phyloP scores from a whole-genome alignment of 2,888 invertebrate genomes.

The Alitta virens region DNA sequence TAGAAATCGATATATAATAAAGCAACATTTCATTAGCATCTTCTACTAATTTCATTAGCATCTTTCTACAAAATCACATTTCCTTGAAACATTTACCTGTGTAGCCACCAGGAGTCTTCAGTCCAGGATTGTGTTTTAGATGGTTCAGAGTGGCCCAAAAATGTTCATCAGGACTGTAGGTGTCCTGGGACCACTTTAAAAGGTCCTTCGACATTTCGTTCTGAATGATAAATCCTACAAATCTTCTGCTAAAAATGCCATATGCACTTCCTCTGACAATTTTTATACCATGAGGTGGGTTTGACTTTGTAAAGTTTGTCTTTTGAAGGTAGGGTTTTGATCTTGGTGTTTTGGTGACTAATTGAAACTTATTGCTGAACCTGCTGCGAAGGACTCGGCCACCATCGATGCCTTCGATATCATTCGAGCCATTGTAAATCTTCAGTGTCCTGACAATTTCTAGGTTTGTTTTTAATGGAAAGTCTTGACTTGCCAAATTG shows the following conservation, averaged over 20 bases:
- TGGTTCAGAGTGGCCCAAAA: constrained; percentile 48
- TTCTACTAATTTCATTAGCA: too few relatives aligned
- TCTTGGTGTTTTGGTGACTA: background rate
- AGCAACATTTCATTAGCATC: too few relatives aligned
- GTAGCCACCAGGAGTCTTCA: constrained; percentile 41
- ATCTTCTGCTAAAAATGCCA: constrained; percentile 41
- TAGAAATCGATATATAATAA: too few relatives aligned
- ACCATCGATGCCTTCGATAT: constrained; percentile 44
- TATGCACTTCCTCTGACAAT: constrained; percentile 47
- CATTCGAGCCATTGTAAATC: constrained; percentile 48
- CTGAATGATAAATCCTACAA: constrained; percentile 39
- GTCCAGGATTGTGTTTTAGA: constrained; percentile 29
- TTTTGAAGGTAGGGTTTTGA: background rate
- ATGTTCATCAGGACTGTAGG: constrained; percentile 47
- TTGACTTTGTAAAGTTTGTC: background rate
- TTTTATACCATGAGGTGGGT: constrained; percentile 23
- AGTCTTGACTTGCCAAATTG: constrained; percentile 47
- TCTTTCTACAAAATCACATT: too few relatives aligned
- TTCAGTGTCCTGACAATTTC: constrained; percentile 49
- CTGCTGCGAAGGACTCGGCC: constrained; percentile 25
- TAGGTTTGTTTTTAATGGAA: constrained; percentile 47
- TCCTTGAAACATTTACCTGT: constrained; percentile 34
- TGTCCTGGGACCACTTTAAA: constrained; percentile 39
- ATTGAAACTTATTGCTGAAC: background rate
- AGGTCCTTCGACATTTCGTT: constrained; percentile 35